These are phyloP conservation scores for Hippocampus barbouri DNA, from an alignment of 2,113 vertebrate species.

Conservation along the genomic window DNA sequence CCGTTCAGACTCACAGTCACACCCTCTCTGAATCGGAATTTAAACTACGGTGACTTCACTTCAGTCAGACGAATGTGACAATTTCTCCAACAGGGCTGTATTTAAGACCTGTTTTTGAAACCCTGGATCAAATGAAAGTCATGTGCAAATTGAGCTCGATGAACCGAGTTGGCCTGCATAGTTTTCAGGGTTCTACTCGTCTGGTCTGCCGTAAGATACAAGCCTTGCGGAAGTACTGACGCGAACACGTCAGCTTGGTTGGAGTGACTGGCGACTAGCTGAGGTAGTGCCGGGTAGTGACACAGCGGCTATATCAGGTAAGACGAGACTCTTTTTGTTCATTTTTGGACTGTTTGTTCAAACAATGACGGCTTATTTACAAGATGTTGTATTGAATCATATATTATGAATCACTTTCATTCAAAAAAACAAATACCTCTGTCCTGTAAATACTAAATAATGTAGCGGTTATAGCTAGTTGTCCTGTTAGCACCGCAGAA, in stretches of 20 bases:
- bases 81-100: too few species aligned
- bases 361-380: not conserved
- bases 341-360: not conserved
- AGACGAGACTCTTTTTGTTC: constrained; percentile 42
- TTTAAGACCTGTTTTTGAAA: too few species aligned
- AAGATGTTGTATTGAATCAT: not conserved
- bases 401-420: not conserved
- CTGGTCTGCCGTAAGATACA: constrained; percentile 39
- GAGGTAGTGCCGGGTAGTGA: constrained; percentile 70
- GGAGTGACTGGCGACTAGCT: constrained; percentile 64
- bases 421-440: not conserved
- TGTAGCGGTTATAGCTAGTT: constrained; percentile 23
- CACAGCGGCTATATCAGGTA: constrained; percentile 74
- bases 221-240: constrained; percentile 71
- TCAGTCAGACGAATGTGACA: too few species aligned
- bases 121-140: not conserved
- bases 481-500: constrained; percentile 35
- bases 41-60: too few species aligned
- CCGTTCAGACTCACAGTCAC: too few species aligned
- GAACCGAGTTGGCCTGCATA: not conserved
- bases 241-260: constrained; percentile 67
- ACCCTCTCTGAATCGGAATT: too few species aligned
- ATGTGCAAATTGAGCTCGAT: not conserved
- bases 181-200: constrained; percentile 51
- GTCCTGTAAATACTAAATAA: not conserved